Evolutionary conservation across 2,888 invertebrate species (phyloP), one percentile per base, ranked within the genome.

Genomic region (Aethes cnicana): DNA sequence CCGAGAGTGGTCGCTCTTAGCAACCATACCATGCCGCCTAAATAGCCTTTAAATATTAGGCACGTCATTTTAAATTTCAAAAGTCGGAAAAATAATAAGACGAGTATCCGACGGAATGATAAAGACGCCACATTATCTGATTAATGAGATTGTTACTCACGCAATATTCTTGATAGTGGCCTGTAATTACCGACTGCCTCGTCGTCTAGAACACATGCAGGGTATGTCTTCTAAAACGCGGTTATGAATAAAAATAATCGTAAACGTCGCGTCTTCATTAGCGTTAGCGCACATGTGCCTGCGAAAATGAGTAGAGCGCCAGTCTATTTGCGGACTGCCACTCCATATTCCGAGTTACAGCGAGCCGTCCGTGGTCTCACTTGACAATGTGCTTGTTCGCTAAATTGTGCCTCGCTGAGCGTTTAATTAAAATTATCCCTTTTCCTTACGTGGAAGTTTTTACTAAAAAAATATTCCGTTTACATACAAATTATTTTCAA

Each of bases 251-350:
- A 72, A 72, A 59, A 68, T 69, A 62, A 66, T 68, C 60, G 63
- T 67, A 65, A 67, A 71, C 65, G 69, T 69, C 64, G 66, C 66
- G 68, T 72, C 68, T 81, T 75, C 74, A 73, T 81, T 75, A 77
- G 68, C 61, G 68, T 69, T 23, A 33, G 50, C 50, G 73, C 71
- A 77, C 74, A 69, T 76, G 74, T 72, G 73, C 62, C 53, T 54
- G 67, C 63, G 63, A 62, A 65, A 68, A 62, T 63, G 59, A 59
- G 61, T 60, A 57, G 59, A 59, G 47, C 53, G 25, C 30, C 44
- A 28, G 59, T 59, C 61, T 74, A 74, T 75, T 75, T 76, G 68
- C 63, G 66, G 64, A 66, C 58, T 64, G 63, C 55, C 64, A 72
- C 70, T 72, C 62, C 68, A 72, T 70, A 69, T 68, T 63, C 63